These are phyloP conservation scores for Oxyura jamaicensis DNA, from an alignment of 2,113 vertebrate genomes.

Conservation along the genomic window DNA sequence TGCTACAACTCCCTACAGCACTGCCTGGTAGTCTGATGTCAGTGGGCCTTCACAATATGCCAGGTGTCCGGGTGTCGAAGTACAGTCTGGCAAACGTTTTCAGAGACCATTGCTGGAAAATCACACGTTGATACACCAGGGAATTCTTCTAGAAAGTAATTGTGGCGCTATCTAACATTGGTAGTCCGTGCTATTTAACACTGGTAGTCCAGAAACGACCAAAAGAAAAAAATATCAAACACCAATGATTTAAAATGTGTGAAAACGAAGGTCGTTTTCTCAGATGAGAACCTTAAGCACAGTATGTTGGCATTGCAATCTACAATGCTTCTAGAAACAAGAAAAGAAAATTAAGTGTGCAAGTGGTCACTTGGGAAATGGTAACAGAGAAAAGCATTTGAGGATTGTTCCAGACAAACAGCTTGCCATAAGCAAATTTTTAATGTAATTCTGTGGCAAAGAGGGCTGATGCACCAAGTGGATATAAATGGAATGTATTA, in stretches of 20 bases:
- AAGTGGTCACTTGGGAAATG: background rate
- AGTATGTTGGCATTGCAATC: background rate
- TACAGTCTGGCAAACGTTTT: background rate
- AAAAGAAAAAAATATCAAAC: background rate
- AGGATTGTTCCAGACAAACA: background rate
- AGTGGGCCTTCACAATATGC: rapidly evolving
- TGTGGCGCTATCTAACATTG: background rate
- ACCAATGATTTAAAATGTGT: background rate
- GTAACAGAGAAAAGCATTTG: background rate
- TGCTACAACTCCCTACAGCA: background rate
- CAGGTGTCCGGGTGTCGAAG: background rate
- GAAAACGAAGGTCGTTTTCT: background rate
- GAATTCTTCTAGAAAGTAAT: background rate
- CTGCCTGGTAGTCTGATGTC: rapidly evolving
- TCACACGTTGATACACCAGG: background rate
- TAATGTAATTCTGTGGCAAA: background rate
- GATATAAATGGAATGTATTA: background rate
- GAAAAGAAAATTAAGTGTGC: background rate
- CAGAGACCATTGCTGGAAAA: background rate
- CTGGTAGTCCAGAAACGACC: background rate
- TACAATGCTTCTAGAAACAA: background rate
- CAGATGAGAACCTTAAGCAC: background rate
- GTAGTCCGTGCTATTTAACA: too few relatives aligned
- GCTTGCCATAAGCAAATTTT: background rate
- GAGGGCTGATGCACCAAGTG: background rate